Conservation (phyloP, 2,113 vertebrate species). For the Garra rufa region DNA sequence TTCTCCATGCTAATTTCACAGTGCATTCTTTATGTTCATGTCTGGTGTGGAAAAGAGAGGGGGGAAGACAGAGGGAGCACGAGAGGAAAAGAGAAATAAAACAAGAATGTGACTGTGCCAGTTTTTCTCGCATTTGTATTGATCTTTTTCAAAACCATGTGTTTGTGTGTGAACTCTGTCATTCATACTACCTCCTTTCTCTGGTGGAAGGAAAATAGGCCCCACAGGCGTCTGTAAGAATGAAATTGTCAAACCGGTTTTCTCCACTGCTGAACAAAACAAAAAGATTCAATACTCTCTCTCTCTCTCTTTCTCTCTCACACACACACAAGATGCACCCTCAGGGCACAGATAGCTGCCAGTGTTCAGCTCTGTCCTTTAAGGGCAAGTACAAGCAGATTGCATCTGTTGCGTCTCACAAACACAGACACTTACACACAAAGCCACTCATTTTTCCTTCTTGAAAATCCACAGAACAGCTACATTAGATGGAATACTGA, state of each 20-base stretch:
- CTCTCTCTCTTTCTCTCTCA: background rate
- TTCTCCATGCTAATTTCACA: background rate
- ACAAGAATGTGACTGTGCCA: background rate
- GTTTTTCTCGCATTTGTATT: conserved; percentile 1
- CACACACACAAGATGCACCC: conserved; percentile 22
- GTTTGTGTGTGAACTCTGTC: conserved; percentile 8
- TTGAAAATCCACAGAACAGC: background rate
- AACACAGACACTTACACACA: background rate
- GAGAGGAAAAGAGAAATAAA: background rate
- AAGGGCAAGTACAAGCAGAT: conserved; percentile 27
- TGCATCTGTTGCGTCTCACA: background rate
- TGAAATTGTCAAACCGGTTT: conserved; percentile 37
- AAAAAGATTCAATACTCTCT: conserved; percentile 3
- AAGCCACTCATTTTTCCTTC: background rate
- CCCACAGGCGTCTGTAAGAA: conserved; percentile 10
- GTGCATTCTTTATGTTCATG: conserved; percentile 10
- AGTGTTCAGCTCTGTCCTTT: conserved; percentile 4
- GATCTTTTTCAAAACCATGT: conserved; percentile 8
- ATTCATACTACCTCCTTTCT: conserved; percentile 11
- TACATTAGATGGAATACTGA: background rate
- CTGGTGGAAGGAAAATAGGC: background rate
- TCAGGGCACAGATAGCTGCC: conserved; percentile 29
- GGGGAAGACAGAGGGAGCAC: background rate
- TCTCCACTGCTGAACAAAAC: conserved; percentile 14
- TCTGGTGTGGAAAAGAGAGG: background rate